phyloP scores from a whole-genome alignment of 2,888 invertebrate species.

The Parnassius mnemosyne region DNA sequence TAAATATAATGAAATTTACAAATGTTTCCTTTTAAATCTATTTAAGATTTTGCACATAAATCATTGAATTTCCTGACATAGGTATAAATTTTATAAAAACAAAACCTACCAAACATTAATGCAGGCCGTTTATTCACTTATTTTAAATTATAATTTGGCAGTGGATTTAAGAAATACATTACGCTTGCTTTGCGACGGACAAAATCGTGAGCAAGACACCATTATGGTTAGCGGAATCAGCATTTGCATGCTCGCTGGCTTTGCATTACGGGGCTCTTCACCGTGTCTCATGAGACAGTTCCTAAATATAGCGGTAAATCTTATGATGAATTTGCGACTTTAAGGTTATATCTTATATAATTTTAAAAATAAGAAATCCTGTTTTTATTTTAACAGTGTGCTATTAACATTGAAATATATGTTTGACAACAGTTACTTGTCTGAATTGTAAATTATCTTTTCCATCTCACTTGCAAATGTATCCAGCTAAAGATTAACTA shows the following conservation, averaged over 20 bases:
- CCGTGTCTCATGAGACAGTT: conserved; percentile 39
- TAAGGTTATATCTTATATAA: neutral
- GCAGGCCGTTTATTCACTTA: conserved; percentile 14
- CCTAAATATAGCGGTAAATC: conserved; percentile 41
- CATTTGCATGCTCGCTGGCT: conserved; percentile 46
- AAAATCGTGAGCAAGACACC: conserved; percentile 35
- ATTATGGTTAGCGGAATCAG: conserved; percentile 40
- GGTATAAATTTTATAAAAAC: neutral
- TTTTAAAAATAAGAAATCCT: conserved; percentile 1
- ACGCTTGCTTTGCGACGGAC: conserved; percentile 20
- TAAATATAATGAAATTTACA: neutral
- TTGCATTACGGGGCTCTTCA: conserved; percentile 32
- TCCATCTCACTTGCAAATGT: no score
- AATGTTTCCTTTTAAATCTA: neutral
- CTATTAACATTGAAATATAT: conserved; percentile 5
- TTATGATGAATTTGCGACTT: conserved; percentile 21
- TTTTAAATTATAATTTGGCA: conserved; percentile 24
- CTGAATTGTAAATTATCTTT: no score
- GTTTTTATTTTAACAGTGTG: conserved; percentile 7
- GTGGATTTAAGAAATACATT: conserved; percentile 20
- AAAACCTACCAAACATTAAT: neutral
- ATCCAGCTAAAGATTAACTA: no score
- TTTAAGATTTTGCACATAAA: conserved; percentile 4
- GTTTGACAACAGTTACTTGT: no score
- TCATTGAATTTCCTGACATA: conserved; percentile 15